Evolutionary conservation across 2,797 vertebrate genomes (phyloP), one percentile per base, ranked within the genome.

Genomic region (Brachyrhaphis roseni): DNA sequence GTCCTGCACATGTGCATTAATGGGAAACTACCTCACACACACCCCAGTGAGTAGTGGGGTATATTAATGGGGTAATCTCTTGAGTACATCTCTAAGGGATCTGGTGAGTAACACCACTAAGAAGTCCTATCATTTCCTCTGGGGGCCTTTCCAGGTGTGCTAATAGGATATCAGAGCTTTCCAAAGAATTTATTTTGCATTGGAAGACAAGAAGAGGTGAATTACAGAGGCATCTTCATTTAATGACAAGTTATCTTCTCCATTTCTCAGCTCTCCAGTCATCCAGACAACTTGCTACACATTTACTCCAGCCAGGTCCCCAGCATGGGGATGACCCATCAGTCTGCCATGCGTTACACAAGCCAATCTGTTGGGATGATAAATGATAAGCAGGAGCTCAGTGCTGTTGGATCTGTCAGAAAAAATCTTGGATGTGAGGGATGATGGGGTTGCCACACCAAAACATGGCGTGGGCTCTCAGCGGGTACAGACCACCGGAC

Each of bases 1-100:
- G 85, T 87, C 75, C 79, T 89, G 84, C 88, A 91, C 82, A 88
- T 91, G 91, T 89, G 81, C 77, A 86, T 73, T 78, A 84, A 86
- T 85, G 78, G 55, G 71, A 64, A 83, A 73, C 82, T 82, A 34
- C 80, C 47, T 81, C 70, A 15, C 78, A 66, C 12, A 59, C 75
- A 75, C 79, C 91, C 81, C 78, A 79, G 86, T 90, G 95, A 95
- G 92, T 94, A 90, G 93, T 94, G 91, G 92, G 95, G 95, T 94
- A 91, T 95, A 97, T 97, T 97, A 97, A 97, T 96, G 93, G 96
- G 96, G 95, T 95, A 96, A 96, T 96, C 93, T 96, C 90, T 89
- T 87, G 92, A 94, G 89, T 89, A 90, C 92, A 92, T 92, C 94
- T 93, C 90, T 13, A 57, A 93, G 92, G 90, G 85, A 96, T 89